Evolutionary conservation across 1,140 invertebrate genomes (phyloP).

Genomic region (Euura saliciscinereae): DNA sequence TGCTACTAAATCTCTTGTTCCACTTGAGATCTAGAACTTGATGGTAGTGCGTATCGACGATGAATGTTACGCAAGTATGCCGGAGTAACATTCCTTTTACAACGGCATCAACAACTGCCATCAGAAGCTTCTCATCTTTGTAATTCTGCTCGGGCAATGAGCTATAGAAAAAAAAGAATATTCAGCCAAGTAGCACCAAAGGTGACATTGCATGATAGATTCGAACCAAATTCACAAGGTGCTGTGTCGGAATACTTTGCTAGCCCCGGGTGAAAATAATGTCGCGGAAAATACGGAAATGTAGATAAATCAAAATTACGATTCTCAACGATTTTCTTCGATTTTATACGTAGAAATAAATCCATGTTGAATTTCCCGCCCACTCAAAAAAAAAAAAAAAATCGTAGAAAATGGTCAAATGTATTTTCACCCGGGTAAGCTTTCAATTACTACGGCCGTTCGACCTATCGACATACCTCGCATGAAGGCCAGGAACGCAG

Average conservation of each 20-base stretch:
- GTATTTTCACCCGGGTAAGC: too few relatives aligned
- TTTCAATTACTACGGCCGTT: not conserved
- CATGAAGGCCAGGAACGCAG: not conserved
- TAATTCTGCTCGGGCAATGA: constrained; percentile 6
- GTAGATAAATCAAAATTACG: too few relatives aligned
- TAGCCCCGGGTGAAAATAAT: too few relatives aligned
- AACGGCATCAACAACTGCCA: constrained; percentile 34
- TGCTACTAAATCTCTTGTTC: constrained; percentile 15
- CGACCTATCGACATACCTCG: not conserved
- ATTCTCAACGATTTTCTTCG: too few relatives aligned
- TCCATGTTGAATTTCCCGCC: too few relatives aligned
- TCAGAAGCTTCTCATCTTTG: constrained; percentile 27
- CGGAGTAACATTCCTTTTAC: constrained; percentile 40
- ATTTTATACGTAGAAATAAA: too few relatives aligned
- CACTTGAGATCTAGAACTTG: constrained; percentile 30
- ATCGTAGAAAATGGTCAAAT: too few relatives aligned
- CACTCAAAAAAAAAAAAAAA: too few relatives aligned
- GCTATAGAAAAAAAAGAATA: not conserved
- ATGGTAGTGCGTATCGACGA: constrained; percentile 45
- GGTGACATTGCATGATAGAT: too few relatives aligned
- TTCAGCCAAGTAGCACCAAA: not conserved
- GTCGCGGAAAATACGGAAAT: too few relatives aligned
- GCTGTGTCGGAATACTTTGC: too few relatives aligned
- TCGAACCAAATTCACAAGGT: too few relatives aligned
- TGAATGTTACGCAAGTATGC: constrained; percentile 45